Evolutionary conservation across 92 coral and sea anemone genomes (phyloP).

Genomic region (Plumapathes pennacea): DNA sequence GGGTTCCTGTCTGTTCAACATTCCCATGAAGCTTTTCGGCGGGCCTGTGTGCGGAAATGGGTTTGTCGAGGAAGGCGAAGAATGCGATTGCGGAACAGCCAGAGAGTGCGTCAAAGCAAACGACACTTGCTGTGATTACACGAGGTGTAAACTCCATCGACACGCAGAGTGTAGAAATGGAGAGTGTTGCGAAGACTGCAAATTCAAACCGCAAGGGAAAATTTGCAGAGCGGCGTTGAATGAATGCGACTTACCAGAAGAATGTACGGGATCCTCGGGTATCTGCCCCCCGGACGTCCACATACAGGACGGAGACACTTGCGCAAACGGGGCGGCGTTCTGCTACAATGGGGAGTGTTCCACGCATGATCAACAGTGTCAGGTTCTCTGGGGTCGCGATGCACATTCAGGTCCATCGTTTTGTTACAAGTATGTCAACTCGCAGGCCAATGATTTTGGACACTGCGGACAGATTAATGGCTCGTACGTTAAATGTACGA

Average conservation of each 20-base stretch:
- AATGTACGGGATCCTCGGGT: conserved; percentile 32
- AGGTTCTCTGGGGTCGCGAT: conserved; percentile 46
- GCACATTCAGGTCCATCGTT: conserved; percentile 31
- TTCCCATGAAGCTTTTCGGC: conserved; percentile 29
- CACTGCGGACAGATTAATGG: conserved; percentile 19
- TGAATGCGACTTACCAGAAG: conserved; percentile 42
- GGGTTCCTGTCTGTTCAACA: conserved; percentile 54
- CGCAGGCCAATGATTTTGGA: conserved; percentile 15
- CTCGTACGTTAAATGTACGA: conserved; percentile 9
- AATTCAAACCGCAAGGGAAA: conserved; percentile 16
- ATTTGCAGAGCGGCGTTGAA: conserved; percentile 23
- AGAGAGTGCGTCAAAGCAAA: conserved; percentile 40
- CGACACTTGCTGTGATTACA: conserved; percentile 50
- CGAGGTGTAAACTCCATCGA: conserved; percentile 40
- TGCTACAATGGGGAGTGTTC: conserved; percentile 48
- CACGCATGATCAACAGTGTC: conserved; percentile 46
- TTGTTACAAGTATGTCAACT: conserved; percentile 31
- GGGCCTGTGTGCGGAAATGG: conserved; percentile 63
- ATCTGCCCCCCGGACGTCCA: conserved; percentile 32
- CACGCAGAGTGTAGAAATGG: conserved; percentile 48
- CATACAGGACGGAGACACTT: conserved; percentile 40
- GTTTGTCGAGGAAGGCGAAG: conserved; percentile 43
- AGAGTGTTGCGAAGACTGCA: conserved; percentile 53
- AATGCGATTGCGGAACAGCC: conserved; percentile 62
- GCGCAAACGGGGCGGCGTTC: conserved; percentile 33